Evolutionary conservation across 2,888 invertebrate genomes (phyloP).

Genomic region (Hirtodrosophila cameraria): DNA sequence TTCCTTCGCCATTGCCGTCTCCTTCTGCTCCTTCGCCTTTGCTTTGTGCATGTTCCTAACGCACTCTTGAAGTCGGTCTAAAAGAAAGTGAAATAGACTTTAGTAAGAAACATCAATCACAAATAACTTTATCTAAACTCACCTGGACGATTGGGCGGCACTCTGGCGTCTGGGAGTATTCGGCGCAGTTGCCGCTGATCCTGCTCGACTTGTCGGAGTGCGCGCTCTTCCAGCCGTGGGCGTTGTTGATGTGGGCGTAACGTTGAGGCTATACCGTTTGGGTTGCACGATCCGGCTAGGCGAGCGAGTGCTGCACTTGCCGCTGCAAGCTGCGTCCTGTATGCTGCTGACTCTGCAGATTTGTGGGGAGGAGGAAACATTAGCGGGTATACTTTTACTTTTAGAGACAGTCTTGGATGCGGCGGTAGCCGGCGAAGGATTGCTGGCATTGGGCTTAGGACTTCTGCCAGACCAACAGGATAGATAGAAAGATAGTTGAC

Average conservation of each 20-base stretch:
- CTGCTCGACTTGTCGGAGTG: constrained; percentile 78
- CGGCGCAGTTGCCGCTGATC: constrained; percentile 71
- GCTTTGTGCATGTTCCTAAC: constrained; percentile 52
- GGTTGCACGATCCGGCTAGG: constrained; percentile 84
- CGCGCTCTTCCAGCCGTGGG: constrained; percentile 70
- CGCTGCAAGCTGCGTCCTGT: constrained; percentile 68
- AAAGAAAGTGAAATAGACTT: constrained; percentile 31
- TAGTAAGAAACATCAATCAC: neutral
- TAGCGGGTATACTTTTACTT: constrained; percentile 55
- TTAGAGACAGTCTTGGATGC: constrained; percentile 65
- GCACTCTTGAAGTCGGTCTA: constrained; percentile 81
- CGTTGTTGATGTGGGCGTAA: constrained; percentile 54
- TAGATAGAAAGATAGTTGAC: neutral
- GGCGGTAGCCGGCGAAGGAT: constrained; percentile 31
- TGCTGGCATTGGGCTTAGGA: constrained; percentile 45
- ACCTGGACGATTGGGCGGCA: constrained; percentile 82
- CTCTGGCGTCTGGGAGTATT: constrained; percentile 83
- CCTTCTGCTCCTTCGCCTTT: constrained; percentile 4
- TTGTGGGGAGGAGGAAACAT: constrained; percentile 78
- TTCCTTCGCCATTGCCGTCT: constrained; percentile 13
- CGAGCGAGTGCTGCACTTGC: constrained; percentile 76
- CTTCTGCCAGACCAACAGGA: constrained; percentile 46
- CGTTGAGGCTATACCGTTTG: constrained; percentile 82
- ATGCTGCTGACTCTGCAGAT: constrained; percentile 78
- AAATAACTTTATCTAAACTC: constrained; percentile 21